Percentiles rank a stretch among this genome's conserved stretches.
phyloP scores from a whole-genome alignment of 2,113 vertebrate species.

The Oenanthe oenanthe region DNA sequence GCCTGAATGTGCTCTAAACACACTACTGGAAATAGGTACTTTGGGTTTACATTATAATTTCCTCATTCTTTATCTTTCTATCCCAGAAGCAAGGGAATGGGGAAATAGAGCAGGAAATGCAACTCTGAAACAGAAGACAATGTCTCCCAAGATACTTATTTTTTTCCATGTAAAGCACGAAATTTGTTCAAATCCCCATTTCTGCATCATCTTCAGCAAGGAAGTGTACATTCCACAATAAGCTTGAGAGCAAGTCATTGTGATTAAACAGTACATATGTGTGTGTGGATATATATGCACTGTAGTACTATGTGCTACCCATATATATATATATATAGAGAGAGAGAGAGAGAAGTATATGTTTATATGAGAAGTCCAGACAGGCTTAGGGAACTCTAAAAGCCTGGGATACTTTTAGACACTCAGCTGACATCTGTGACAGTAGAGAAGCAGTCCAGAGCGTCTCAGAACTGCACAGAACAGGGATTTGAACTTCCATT shows the following conservation, averaged over 20 bases:
- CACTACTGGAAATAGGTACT: not conserved
- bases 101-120: not conserved
- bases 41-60: not conserved
- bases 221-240: not conserved
- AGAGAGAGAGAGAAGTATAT: no score
- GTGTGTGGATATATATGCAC: not conserved
- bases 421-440: not conserved
- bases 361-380: not conserved
- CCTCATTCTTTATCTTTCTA: not conserved
- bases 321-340: not conserved
- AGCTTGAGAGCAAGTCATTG: not conserved
- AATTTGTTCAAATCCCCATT: not conserved
- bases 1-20: fast-evolving
- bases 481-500: not conserved
- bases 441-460: not conserved
- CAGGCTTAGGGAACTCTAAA: not conserved
- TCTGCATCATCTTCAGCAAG: not conserved
- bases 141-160: not conserved
- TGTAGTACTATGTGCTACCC: not conserved
- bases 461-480: not conserved
- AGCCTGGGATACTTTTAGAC: not conserved
- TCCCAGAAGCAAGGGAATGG: not conserved
- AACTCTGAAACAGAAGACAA: not conserved
- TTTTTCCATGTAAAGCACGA: not conserved
- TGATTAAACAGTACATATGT: not conserved